Conservation (phyloP, 1,140 invertebrate species). For the Hormaphis cornu region DNA sequence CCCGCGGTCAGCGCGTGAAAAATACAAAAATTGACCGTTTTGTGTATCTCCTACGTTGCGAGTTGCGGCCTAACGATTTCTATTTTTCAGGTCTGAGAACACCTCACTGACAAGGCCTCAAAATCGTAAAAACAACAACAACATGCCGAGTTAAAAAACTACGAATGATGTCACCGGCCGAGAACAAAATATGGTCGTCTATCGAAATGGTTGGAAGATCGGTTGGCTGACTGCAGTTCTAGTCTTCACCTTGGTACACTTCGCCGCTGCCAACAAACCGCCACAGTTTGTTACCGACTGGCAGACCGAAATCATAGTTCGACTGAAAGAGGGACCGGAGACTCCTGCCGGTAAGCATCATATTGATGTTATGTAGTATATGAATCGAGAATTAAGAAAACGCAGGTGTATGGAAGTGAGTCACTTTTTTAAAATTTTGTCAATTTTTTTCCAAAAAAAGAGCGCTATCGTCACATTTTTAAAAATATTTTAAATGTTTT, state of each 20-base stretch:
- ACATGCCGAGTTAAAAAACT: slow-evolving; percentile 5
- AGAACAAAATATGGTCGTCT: slow-evolving; percentile 19
- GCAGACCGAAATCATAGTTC: slow-evolving; percentile 78
- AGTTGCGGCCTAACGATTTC: too few species aligned
- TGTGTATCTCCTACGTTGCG: not conserved
- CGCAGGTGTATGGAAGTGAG: too few species aligned
- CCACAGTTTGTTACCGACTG: slow-evolving; percentile 75
- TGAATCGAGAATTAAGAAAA: not conserved
- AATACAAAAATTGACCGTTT: not conserved
- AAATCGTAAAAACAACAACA: too few species aligned
- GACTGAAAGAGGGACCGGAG: slow-evolving; percentile 75
- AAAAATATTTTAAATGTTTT: too few species aligned
- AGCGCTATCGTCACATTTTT: too few species aligned
- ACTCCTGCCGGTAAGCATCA: slow-evolving; percentile 66
- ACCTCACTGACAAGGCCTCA: too few species aligned
- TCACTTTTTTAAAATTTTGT: too few species aligned
- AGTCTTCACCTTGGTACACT: not conserved
- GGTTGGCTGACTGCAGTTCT: not conserved
- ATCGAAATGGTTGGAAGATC: not conserved
- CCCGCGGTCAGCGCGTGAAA: not conserved
- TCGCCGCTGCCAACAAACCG: slow-evolving; percentile 53
- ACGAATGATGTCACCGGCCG: slow-evolving; percentile 14
- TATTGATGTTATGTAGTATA: not conserved
- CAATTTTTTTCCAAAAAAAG: too few species aligned
- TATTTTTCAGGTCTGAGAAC: not conserved